Percentiles rank a stretch among this genome's conserved stretches.
These are phyloP conservation scores for Myotis brandtii DNA, from an alignment of 2,113 vertebrate genomes.

Conservation along the genomic window DNA sequence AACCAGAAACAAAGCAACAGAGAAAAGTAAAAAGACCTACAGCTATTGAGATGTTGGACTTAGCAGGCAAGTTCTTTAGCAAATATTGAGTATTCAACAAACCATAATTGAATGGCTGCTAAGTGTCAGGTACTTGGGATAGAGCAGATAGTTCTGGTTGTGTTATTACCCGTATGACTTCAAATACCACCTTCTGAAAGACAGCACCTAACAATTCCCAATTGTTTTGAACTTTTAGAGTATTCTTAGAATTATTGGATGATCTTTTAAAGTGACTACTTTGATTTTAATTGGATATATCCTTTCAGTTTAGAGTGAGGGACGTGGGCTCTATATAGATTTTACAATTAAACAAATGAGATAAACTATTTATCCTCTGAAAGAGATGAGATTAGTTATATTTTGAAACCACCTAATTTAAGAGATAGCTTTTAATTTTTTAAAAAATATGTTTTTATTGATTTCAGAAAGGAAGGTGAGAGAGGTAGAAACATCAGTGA, in stretches of 20 bases:
- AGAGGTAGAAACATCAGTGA: too few relatives aligned
- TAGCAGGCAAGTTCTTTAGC: not conserved
- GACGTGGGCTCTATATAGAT: not conserved
- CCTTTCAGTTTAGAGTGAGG: not conserved
- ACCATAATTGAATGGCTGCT: not conserved
- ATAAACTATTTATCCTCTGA: not conserved
- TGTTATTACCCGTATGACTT: not conserved
- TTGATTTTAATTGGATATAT: not conserved
- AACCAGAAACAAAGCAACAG: constrained; percentile 8
- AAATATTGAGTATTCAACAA: constrained; percentile 28
- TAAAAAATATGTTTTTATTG: too few relatives aligned
- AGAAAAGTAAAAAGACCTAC: not conserved
- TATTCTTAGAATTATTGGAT: constrained; percentile 34
- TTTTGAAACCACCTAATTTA: constrained; percentile 16
- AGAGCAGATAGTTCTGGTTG: constrained; percentile 10
- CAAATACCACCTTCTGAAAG: constrained; percentile 18
- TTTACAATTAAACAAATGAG: constrained; percentile 2
- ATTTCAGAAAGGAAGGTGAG: too few relatives aligned
- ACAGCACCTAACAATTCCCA: not conserved
- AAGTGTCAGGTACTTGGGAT: not conserved
- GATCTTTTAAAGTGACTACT: not conserved
- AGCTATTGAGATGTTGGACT: constrained; percentile 16
- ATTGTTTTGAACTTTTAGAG: not conserved
- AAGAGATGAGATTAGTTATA: not conserved
- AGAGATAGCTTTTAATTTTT: not conserved